Base-by-base conservation (phyloP, 2,797 vertebrate species). In the Diplodus sargus region DNA sequence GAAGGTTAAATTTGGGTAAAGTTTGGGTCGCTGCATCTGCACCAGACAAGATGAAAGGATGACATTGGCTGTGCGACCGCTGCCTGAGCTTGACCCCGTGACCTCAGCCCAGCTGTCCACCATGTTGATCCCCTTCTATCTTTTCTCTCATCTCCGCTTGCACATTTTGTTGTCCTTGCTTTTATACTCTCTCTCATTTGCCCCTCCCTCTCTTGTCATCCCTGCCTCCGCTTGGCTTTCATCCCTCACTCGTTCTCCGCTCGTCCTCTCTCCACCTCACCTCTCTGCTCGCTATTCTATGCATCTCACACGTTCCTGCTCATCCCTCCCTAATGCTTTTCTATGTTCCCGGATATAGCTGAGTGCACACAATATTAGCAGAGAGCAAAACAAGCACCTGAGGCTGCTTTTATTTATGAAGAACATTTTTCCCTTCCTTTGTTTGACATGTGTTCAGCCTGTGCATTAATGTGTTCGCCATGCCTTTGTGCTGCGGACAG, bases 81-180 rank as follows among this genome's bases (percentile, higher is more conserved):
- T 79, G 85, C 90, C 89, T 89, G 88, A 87, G 84, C 82, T 63
- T 89, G 90, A 94, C 90, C 90, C 63, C 0, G 47, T 5, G 82
- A 90, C 87, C 85, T 72, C 17, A 18, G 80, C 69, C 90, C 94
- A 92, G 93, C 92, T 94, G 93, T 92, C 89, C 87, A 28, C 69
- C 70, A 17, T 51, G 70, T 82, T 87, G 81, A 89, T 83, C 85
- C 78, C 73, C 66, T 47, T 82, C 76, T 74, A 58, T 87, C 82
- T 62, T 64, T 39, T 39, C 34, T 39, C 39, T 69, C 77, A 56
- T 73, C 73, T 86, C 75, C 88, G 74, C 64, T 79, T 49, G 56
- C 76, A 73, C 80, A 65, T 82, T 87, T 82, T 89, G 79, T 87
- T 76, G 80, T 83, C 87, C 85, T 86, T 86, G 69, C 86, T 71